Evolutionary conservation across 2,888 invertebrate species (phyloP).

Genomic region (Chymomyza procnemis): DNA sequence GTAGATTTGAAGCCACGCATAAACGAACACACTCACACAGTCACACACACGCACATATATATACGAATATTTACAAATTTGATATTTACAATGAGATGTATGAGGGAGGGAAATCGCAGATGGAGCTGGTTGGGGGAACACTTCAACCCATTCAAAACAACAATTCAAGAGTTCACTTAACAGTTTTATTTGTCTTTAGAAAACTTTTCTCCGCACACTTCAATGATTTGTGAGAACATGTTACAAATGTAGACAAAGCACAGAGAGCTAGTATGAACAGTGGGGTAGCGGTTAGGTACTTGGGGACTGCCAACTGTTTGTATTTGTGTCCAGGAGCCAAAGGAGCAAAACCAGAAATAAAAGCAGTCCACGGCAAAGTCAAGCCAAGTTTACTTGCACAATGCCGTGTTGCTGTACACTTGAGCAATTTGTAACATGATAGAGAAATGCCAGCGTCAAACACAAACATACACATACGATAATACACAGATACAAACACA

Average conservation of each 20-base stretch:
- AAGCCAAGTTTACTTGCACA: conserved; percentile 28
- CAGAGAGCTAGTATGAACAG: neutral
- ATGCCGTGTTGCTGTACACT: conserved; percentile 58
- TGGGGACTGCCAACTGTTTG: conserved; percentile 26
- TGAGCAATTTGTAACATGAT: conserved; percentile 70
- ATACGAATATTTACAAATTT: conserved; percentile 63
- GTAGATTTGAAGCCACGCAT: conserved; percentile 58
- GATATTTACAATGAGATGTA: conserved; percentile 54
- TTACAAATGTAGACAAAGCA: conserved; percentile 2
- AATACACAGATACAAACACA: too few relatives aligned
- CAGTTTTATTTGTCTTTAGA: conserved; percentile 71
- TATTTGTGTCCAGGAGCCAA: conserved; percentile 60
- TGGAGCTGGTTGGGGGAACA: too few relatives aligned
- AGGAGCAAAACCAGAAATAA: conserved; percentile 25
- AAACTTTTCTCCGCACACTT: conserved; percentile 57
- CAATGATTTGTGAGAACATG: conserved; percentile 49
- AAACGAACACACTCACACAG: neutral
- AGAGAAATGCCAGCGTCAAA: conserved; percentile 54
- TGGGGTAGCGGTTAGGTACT: neutral
- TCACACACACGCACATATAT: neutral
- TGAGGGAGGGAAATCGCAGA: neutral
- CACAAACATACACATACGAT: conserved; percentile 19
- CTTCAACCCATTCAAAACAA: neutral
- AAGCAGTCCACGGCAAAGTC: conserved; percentile 55
- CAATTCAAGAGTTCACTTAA: conserved; percentile 69